phyloP scores from a whole-genome alignment of 2,113 vertebrate species.

The Misgurnus anguillicaudatus region DNA sequence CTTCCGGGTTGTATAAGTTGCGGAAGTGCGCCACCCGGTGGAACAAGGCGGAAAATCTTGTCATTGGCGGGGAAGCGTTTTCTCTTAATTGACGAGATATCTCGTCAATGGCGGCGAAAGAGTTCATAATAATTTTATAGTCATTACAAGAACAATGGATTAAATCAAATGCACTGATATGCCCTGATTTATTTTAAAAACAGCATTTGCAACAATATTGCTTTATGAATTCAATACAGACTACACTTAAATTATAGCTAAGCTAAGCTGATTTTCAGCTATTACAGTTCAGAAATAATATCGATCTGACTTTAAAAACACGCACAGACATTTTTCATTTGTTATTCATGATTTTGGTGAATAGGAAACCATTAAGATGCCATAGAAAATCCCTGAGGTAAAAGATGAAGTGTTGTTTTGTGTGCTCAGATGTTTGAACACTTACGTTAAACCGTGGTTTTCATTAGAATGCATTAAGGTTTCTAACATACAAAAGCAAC shows the following conservation, averaged over 20 bases:
- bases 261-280: background rate
- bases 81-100: no score
- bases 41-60: no score
- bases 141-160: background rate
- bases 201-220: background rate
- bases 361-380: constrained; percentile 18
- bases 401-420: constrained; percentile 27
- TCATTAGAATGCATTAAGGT: constrained; percentile 45
- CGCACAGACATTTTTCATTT: background rate
- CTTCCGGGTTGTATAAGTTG: no score
- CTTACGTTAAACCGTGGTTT: constrained; percentile 42
- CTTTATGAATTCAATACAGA: background rate
- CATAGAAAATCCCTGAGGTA: constrained; percentile 1
- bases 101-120: no score
- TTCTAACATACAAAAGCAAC: constrained; percentile 43
- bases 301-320: background rate
- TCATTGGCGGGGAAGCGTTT: no score
- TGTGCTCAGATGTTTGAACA: constrained; percentile 20
- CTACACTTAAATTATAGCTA: background rate
- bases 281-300: background rate
- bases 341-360: constrained; percentile 19
- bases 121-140: constrained; percentile 11
- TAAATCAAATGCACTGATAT: background rate
- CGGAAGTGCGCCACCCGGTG: no score
- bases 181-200: background rate